Conservation (phyloP, 2,797 vertebrate species). For the Pelodytes ibericus region DNA sequence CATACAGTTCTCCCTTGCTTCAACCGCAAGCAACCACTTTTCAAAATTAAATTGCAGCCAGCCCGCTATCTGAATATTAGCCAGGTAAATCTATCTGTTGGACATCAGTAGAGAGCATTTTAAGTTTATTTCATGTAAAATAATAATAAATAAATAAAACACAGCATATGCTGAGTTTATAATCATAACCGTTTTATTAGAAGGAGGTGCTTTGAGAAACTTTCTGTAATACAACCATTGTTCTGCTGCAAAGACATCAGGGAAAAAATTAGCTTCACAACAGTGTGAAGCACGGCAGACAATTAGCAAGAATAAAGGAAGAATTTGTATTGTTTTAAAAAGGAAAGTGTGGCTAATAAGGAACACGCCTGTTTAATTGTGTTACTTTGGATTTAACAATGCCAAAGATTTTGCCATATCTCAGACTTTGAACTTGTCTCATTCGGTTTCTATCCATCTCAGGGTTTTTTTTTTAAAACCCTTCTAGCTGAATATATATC, state of each 20-base stretch:
- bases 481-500: too few relatives aligned
- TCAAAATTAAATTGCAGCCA: conserved; percentile 39
- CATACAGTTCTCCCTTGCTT: conserved; percentile 6
- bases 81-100: conserved; percentile 31
- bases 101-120: conserved; percentile 28
- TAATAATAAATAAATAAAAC: conserved; percentile 25
- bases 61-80: conserved; percentile 36
- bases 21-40: conserved; percentile 21
- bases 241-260: conserved; percentile 4
- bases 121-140: conserved; percentile 43
- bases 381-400: too few relatives aligned
- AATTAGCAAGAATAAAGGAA: conserved; percentile 25
- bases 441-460: too few relatives aligned
- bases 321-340: conserved; percentile 15
- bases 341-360: conserved; percentile 28
- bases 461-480: too few relatives aligned
- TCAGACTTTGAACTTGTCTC: too few relatives aligned
- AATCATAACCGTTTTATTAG: conserved; percentile 20
- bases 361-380: not conserved
- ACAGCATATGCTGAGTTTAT: not conserved
- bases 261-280: not conserved
- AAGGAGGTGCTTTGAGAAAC: conserved; percentile 16
- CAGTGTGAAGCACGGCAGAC: not conserved
- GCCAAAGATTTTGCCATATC: too few relatives aligned
- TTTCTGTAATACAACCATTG: conserved; percentile 24